Evolutionary conservation across 2,113 vertebrate species (phyloP), one percentile per base, ranked within the genome.

Genomic region (Ciconia stormi): DNA sequence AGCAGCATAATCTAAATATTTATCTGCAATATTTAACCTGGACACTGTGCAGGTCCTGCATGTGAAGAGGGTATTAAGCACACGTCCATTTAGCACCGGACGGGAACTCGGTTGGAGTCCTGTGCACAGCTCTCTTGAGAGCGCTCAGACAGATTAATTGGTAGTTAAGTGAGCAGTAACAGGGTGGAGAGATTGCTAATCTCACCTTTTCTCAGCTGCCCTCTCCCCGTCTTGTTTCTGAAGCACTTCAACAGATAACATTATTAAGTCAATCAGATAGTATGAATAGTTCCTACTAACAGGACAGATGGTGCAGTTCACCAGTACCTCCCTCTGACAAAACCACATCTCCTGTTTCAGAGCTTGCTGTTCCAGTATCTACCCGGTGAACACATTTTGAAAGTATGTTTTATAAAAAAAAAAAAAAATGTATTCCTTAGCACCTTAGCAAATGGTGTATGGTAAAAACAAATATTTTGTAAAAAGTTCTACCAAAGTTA

Each of bases 41-140:
- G 67, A 56, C 71, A 13, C 46, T 47, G 53, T 10, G 65, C 55
- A 67, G 91, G 55, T 19, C 22, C 42, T 15, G 19, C 5, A 46
- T 0, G 56, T 6, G 44, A 67, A 59, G 25, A 58, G 53, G 12
- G 46, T 9, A 5, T 17, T 34, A 56, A 88, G 61, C 72, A 65
- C 86, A 9, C 0, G 0, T 13, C 47, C 58, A 36, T 70, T 77
- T 10, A 40, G 63, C 83, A 83, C 0, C 5, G 66, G 69, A 53
- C 49, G 65, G 56, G n/a, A 70, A 62, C 47, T 76, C 30, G 6
- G 38, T 59, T 5, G 5, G 73, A 71, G 42, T 27, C 23, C 20
- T 4, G 47, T 4, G 27, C 78, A 3, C 86, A 72, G 90, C 81
- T 40, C 87, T 30, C 73, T 82, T 13, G 25, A 30, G 70, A 84